These are phyloP conservation scores for Erannis defoliaria DNA, from an alignment of 2,888 invertebrate species.

Conservation along the genomic window DNA sequence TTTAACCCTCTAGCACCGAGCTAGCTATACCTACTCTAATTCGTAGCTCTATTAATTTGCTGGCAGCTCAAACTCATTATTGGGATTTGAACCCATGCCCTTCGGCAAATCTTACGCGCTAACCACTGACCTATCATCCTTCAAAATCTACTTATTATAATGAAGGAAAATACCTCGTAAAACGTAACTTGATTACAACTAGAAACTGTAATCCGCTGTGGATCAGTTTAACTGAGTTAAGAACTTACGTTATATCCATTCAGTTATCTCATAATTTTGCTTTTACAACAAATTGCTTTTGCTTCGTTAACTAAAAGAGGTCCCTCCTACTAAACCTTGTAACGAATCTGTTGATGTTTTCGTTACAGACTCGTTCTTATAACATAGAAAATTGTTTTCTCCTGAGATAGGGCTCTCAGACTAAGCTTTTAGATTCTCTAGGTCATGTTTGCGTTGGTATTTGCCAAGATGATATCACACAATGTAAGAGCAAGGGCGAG, in stretches of 20 bases:
- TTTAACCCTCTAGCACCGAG: too few relatives aligned
- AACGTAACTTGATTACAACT: conserved; percentile 34
- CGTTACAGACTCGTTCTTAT: conserved; percentile 52
- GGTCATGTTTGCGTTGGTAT: conserved; percentile 8
- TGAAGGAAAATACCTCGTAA: conserved; percentile 35
- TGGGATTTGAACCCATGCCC: too few relatives aligned
- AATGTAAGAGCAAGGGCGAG: background rate
- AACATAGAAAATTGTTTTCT: conserved; percentile 47
- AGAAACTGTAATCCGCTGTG: conserved; percentile 34
- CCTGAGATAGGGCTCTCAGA: conserved; percentile 18
- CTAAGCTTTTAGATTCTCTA: conserved; percentile 23
- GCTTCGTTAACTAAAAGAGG: conserved; percentile 47
- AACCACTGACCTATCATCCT: too few relatives aligned
- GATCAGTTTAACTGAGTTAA: conserved; percentile 49
- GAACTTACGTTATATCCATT: conserved; percentile 46
- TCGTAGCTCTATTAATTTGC: too few relatives aligned
- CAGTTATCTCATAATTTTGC: conserved; percentile 53
- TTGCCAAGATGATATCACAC: conserved; percentile 10
- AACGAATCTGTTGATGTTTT: conserved; percentile 55
- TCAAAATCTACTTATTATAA: conserved; percentile 1
- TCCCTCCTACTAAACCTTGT: conserved; percentile 50
- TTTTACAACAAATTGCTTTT: conserved; percentile 52
- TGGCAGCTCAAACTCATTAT: too few relatives aligned
- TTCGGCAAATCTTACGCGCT: too few relatives aligned
- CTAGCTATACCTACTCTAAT: too few relatives aligned